phyloP scores from a whole-genome alignment of 2,113 vertebrate genomes.

The Cryptotis parvus region DNA sequence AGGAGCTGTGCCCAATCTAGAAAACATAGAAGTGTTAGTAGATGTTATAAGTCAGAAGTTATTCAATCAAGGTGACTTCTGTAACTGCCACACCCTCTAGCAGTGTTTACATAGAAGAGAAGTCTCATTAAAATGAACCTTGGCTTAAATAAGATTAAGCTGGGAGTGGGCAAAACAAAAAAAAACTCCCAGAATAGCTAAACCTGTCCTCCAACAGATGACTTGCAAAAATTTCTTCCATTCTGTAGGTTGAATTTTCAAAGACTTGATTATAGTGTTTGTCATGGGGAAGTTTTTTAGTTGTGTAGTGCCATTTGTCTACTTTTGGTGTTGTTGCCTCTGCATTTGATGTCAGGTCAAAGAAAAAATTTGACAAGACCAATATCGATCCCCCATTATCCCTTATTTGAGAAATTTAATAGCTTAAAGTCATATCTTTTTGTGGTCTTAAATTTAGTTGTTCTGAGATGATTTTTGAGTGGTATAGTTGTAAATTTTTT shows the following conservation, averaged over 20 bases:
- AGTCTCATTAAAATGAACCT: too few species aligned
- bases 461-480: constrained; percentile 16
- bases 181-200: too few species aligned
- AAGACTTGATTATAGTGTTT: not conserved
- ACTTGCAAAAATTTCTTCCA: not conserved
- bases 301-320: not conserved
- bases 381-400: not conserved
- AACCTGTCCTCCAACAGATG: too few species aligned
- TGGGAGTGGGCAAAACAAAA: too few species aligned
- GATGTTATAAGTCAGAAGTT: too few species aligned
- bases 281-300: not conserved
- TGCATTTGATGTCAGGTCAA: not conserved
- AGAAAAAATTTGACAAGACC: not conserved
- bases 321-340: constrained; percentile 1
- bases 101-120: too few species aligned
- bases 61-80: too few species aligned
- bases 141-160: too few species aligned
- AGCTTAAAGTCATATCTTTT: not conserved
- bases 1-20: too few species aligned
- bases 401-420: not conserved
- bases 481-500: not conserved
- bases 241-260: not conserved
- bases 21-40: too few species aligned
- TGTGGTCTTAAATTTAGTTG: not conserved
- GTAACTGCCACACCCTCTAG: too few species aligned